Base-by-base conservation (phyloP, 2,888 invertebrate genomes). In the Platycheirus albimanus region DNA sequence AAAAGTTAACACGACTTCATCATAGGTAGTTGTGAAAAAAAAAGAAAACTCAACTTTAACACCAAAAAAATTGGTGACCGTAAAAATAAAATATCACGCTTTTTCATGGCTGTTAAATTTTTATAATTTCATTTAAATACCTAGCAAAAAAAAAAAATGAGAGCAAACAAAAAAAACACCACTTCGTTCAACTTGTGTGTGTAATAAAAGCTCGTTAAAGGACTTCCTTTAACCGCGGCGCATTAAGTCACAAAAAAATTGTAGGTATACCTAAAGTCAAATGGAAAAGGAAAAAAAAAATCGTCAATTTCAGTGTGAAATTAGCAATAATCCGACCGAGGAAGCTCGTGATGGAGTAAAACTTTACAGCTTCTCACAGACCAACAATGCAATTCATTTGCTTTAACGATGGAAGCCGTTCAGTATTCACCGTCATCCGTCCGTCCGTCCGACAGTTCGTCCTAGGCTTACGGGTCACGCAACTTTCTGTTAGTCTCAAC, bases 381-480 rank as follows among this genome's bases (percentile, higher is more conserved):
- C 51, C 36, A 47, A 43, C 41, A 49, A 61, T 54, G 76, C 76
- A 67, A 63, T 72, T 63, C 71, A 67, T 71, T 76, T 47, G 71
- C n/a, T 61, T 76, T 81, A 72, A 81, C 81, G 71, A 77, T 76
- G 63, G 71, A 81, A 81, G 81, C 76, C 76, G 67, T 81, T 72
- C 66, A 28, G 49, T n/a, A 33, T 54, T 10, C 33, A n/a, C 36
- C 54, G 38, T 56, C 56, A 58, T 28, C 5, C 28, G 38, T 15
- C 41, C 58, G 58, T n/a, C n/a, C n/a, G n/a, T n/a, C n/a, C n/a
- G n/a, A n/a, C n/a, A n/a, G n/a, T n/a, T n/a, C n/a, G n/a, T 41
- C 58, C 24, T 20, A 61, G 76, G 76, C 81, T 81, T 81, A 81
- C 71, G 76, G 81, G 81, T 81, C 81, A 81, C 81, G 81, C 81